Conservation (phyloP, 2,113 vertebrate species). For the Sialia sialis region DNA sequence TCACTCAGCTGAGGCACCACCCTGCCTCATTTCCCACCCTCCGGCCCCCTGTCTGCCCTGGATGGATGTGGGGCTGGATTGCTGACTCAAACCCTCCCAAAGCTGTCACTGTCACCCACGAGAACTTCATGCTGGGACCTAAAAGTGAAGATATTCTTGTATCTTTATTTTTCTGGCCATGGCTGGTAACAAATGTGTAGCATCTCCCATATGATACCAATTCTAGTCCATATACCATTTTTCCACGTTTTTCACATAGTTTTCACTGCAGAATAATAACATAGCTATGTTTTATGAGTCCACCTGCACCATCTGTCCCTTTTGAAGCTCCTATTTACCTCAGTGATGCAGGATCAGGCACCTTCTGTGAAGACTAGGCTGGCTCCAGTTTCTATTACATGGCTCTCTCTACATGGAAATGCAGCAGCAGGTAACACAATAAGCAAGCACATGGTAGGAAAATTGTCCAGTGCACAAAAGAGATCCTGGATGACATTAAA, state of each 20-base stretch:
- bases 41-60: neutral
- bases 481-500: slow-evolving; percentile 57
- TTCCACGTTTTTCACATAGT: neutral
- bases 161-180: neutral
- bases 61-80: neutral
- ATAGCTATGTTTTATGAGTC: neutral
- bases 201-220: neutral
- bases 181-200: neutral
- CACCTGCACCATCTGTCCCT: neutral
- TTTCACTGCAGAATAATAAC: neutral
- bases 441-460: slow-evolving; percentile 21
- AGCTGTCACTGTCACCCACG: fast-evolving
- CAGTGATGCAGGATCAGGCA: neutral
- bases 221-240: neutral
- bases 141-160: neutral
- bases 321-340: neutral
- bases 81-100: neutral
- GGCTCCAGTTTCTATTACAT: neutral
- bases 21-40: neutral
- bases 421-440: slow-evolving; percentile 46
- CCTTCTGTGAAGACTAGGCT: neutral
- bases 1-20: neutral
- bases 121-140: neutral
- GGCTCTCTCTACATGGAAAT: neutral
- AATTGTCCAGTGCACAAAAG: slow-evolving; percentile 28